phyloP scores from a whole-genome alignment of 2,888 invertebrate genomes.

The Papilio elwesi region DNA sequence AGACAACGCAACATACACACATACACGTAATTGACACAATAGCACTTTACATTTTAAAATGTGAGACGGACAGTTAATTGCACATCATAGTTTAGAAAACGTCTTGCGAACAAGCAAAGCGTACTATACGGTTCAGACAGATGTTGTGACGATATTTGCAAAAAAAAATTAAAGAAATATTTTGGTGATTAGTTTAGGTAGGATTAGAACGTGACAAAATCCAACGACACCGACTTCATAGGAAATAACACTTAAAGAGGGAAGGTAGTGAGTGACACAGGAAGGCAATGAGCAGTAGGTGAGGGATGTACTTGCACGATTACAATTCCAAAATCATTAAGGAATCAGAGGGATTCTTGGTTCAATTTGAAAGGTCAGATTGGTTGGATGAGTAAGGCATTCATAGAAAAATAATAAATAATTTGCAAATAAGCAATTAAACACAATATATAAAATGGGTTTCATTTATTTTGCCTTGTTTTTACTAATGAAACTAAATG shows the following conservation, averaged over 20 bases:
- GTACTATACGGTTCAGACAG: neutral
- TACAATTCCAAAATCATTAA: neutral
- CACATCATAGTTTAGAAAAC: slow-evolving; percentile 51
- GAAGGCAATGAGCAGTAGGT: slow-evolving; percentile 72
- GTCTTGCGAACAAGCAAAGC: slow-evolving; percentile 56
- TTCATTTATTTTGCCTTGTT: slow-evolving; percentile 8
- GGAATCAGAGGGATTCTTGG: too few species aligned
- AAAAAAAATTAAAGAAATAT: neutral
- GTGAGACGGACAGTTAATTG: slow-evolving; percentile 61
- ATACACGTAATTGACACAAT: slow-evolving; percentile 72
- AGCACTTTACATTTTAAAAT: slow-evolving; percentile 61
- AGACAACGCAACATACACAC: slow-evolving; percentile 50
- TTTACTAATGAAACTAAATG: neutral
- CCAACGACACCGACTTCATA: neutral
- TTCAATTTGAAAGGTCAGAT: too few species aligned
- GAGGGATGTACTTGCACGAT: slow-evolving; percentile 40
- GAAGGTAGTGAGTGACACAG: slow-evolving; percentile 63
- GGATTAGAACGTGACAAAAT: neutral
- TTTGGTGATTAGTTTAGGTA: too few species aligned
- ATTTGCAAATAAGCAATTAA: too few species aligned
- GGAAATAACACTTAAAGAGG: neutral
- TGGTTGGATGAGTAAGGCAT: too few species aligned
- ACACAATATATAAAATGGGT: neutral
- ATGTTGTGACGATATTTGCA: neutral
- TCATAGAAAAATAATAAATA: too few species aligned